Percentiles rank a stretch among this genome's conserved stretches.
These are phyloP conservation scores for Oscheius onirici DNA, from an alignment of 2,888 invertebrate species.

Conservation along the genomic window DNA sequence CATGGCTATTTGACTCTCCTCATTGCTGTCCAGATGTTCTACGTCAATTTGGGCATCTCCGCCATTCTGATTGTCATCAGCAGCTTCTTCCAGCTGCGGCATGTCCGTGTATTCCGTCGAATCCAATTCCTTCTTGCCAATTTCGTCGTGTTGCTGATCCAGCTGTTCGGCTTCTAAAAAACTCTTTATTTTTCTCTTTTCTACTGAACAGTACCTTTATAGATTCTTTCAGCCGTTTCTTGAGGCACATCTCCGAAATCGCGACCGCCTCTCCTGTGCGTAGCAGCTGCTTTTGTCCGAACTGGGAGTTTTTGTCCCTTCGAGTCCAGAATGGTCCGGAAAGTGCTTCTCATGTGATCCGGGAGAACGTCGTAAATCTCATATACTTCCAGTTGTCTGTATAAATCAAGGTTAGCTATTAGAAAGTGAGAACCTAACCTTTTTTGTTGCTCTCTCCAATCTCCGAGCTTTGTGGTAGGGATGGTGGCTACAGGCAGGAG, in stretches of 20 bases:
- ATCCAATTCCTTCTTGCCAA: constrained; percentile 3
- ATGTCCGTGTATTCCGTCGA: constrained; percentile 18
- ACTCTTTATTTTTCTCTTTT: background rate
- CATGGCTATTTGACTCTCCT: constrained; percentile 25
- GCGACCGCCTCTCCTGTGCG: background rate
- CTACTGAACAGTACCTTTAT: constrained; percentile 1
- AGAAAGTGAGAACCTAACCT: too few relatives aligned
- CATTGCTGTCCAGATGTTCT: constrained; percentile 24
- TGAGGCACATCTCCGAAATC: constrained; percentile 18
- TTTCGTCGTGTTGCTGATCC: constrained; percentile 10
- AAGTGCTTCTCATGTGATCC: constrained; percentile 14
- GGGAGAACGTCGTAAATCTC: constrained; percentile 30
- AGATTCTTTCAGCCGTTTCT: constrained; percentile 19
- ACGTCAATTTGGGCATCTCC: constrained; percentile 28
- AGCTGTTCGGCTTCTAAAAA: constrained; percentile 5
- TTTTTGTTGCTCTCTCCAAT: constrained; percentile 33
- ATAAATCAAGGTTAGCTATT: too few relatives aligned
- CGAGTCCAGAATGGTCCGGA: constrained; percentile 10
- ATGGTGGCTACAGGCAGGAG: constrained; percentile 30
- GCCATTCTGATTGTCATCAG: constrained; percentile 2
- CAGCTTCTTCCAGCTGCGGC: constrained; percentile 31
- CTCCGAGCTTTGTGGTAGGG: background rate
- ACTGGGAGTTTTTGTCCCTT: background rate
- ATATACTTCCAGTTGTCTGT: constrained; percentile 21
- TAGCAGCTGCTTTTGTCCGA: background rate